Percentiles rank a stretch among this genome's conserved stretches.
These are phyloP conservation scores for Altica lythri DNA, from an alignment of 2,888 invertebrate species.

Conservation along the genomic window DNA sequence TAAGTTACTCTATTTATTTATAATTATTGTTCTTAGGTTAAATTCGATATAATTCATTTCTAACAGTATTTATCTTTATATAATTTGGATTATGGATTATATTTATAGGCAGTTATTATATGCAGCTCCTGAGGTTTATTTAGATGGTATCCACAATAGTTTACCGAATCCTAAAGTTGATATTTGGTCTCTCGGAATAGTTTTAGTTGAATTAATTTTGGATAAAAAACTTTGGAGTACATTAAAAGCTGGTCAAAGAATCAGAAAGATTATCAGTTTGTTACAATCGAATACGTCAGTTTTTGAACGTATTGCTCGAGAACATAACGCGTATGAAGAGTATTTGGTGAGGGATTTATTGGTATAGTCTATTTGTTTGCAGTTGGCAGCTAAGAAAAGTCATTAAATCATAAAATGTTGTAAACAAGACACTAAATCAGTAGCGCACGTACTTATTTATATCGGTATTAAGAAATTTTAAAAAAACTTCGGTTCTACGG, in stretches of 20 bases:
- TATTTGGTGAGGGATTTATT: slow-evolving; percentile 70
- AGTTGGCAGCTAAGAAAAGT: no score
- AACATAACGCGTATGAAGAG: slow-evolving; percentile 71
- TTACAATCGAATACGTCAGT: slow-evolving; percentile 65
- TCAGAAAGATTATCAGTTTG: slow-evolving; percentile 75
- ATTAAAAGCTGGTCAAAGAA: slow-evolving; percentile 74
- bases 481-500: no score
- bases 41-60: not conserved
- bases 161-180: slow-evolving; percentile 76
- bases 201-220: slow-evolving; percentile 79
- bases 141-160: slow-evolving; percentile 61
- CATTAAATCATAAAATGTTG: no score
- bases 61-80: not conserved
- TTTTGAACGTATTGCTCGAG: slow-evolving; percentile 76
- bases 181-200: slow-evolving; percentile 93
- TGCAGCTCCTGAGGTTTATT: slow-evolving; percentile 79
- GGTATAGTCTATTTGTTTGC: no score
- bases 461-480: no score
- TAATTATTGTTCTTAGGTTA: not conserved
- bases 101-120: slow-evolving; percentile 74
- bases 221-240: slow-evolving; percentile 73
- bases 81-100: not conserved
- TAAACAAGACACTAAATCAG: no score
- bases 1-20: slow-evolving; percentile 53
- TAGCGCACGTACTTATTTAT: no score